Base-by-base conservation (phyloP, 2,113 vertebrate genomes). In the Larimichthys crocea region DNA sequence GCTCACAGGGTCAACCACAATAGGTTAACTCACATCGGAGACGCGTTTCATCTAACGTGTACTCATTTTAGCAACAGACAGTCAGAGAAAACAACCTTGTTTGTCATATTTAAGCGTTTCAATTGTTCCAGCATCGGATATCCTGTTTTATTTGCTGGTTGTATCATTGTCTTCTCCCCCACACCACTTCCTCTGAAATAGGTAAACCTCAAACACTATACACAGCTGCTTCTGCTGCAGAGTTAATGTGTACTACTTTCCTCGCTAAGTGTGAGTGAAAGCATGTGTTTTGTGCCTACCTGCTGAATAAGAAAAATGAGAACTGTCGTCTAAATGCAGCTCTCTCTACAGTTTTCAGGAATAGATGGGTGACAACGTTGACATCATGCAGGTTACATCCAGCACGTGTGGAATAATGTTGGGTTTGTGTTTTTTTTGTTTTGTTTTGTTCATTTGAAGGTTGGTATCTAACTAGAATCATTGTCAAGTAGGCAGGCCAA, bases 141-240 rank as follows among this genome's bases (percentile, higher is more conserved):
- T 95, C 92, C 94, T 94, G 93, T 92, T 93, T 86, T 93, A 91
- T 91, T 91, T 88, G 74, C 77, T 88, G 86, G 87, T 86, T 87
- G 66, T 78, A 82, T 86, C 74, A 69, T 63, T 65, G 73, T 73
- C 80, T 85, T 85, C 83, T 88, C 79, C 68, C 86, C 87, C 83
- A 81, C 87, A 90, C 89, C 92, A 93, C 94, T 94, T 95, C 93
- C 95, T 94, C 89, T 91, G 68, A 83, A 81, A 70, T 59, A 90
- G 87, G 89, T 89, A 90, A 92, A 92, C 92, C 92, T 94, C 90
- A 90, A 83, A 88, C 86, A 78, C n/a, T 52, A 80, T 4, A 73
- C 66, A 31, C 56, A 88, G 80, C 89, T 91, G 91, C 90, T 93
- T 91, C 89, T 91, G 91, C 90, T 93, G 91, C 89, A 84, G 59